phyloP scores from a whole-genome alignment of 2,113 vertebrate genomes.

The Clupea harengus region DNA sequence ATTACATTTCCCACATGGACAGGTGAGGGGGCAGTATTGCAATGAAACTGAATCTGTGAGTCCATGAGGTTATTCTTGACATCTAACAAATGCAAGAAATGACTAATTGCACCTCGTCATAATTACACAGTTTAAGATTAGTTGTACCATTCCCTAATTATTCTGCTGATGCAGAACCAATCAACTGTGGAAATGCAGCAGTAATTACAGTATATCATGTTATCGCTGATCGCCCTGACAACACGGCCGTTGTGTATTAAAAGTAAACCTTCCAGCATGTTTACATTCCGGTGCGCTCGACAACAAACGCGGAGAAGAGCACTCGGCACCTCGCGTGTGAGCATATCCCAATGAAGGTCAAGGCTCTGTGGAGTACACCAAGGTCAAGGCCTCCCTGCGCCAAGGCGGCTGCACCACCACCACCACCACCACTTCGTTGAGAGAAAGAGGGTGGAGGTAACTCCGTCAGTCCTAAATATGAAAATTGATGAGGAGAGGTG shows the following conservation, averaged over 20 bases:
- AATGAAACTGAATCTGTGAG: not conserved
- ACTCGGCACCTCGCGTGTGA: not conserved
- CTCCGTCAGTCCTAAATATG: constrained; percentile 41
- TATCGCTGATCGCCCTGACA: not conserved
- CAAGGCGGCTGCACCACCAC: no score
- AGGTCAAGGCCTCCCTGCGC: not conserved
- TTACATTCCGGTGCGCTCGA: not conserved
- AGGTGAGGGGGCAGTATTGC: not conserved
- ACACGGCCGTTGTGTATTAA: not conserved
- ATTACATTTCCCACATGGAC: not conserved
- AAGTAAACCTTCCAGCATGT: not conserved
- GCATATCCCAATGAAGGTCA: not conserved
- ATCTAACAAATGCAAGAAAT: constrained; percentile 11
- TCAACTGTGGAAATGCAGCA: not conserved
- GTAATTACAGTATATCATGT: constrained; percentile 11
- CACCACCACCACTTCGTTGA: not conserved
- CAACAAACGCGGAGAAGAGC: not conserved
- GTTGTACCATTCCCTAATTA: constrained; percentile 3
- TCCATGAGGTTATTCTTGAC: not conserved
- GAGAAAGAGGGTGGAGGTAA: not conserved
- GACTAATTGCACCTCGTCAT: not conserved
- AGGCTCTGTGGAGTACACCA: not conserved
- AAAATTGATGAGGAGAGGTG: constrained; percentile 62
- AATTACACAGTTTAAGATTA: constrained; percentile 16
- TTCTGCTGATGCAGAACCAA: constrained; percentile 12